Base-by-base conservation (phyloP, 2,113 vertebrate genomes). In the Plecotus auritus region DNA sequence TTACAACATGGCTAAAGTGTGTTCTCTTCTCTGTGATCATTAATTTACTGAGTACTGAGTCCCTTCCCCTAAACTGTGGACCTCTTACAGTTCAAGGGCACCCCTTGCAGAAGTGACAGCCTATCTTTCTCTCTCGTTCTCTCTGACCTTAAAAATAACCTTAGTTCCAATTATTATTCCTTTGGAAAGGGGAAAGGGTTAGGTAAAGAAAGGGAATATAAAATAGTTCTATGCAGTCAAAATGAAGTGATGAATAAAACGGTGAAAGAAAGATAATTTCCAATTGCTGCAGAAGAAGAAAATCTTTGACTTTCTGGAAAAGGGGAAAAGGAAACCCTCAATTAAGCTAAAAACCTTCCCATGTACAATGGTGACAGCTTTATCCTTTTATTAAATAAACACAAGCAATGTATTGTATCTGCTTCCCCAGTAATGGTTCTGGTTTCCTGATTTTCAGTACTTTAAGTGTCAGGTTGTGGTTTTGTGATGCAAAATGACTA, bases 271-370 rank as follows among this genome's bases (percentile, higher is more conserved):
- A 86, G 54, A 35, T 32, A 54, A 45, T 90, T 84, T 59, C 40
- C 32, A 91, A 1, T 12, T 76, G 26, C 9, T 74, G 49, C 9
- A 23, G 73, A 42, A 59, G 14, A 95, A 90, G 14, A 86, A 85
- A 93, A 40, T 6, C 23, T 14, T 49, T 87, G 69, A 93, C 51
- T 87, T 93, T 95, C 86, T 94, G 47, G 74, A 96, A 89, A 76
- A 26, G 5, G 35, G 35, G 42, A 69, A 69, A 70, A 93, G 83
- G 56, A 91, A 96, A 80, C 37, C 37, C 74, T 84, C 69, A 86
- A 81, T 95, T 93, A 93, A 84, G 78, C 37, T 42, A 51, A 86
- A 91, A 80, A 1, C 13, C 7, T 7, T 77, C 12, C 35, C 1
- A 22, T 93, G 82, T 64, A 51, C 37, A 83, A 64, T 42, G 17